Evolutionary conservation across 2,888 invertebrate species (phyloP), one percentile per base, ranked within the genome.

Genomic region (Elegia similella): DNA sequence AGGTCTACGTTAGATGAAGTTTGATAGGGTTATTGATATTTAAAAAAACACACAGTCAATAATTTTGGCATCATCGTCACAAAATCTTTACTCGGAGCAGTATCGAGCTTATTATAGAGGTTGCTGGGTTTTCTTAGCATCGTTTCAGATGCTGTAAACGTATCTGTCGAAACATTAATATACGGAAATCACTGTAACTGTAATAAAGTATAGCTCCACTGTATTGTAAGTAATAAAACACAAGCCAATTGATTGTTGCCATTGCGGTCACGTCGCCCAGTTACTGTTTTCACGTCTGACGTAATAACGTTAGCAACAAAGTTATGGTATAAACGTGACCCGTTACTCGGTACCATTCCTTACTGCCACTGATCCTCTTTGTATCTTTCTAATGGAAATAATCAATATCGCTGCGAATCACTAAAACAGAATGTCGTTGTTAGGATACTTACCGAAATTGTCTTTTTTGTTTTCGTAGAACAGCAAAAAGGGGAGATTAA

Each of bases 281-380:
- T 90, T 87, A 88, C 88, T 88, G 86, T 90, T 89, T 90, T 88
- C 88, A 86, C 86, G 86, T 85, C 87, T 87, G 82, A 88, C 81
- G 87, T 89, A 88, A 89, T 88, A 86, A 87, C 84, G 86, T 87
- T 87, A 88, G 80, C 81, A 83, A 84, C 83, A 83, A 88, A 90
- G 85, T 89, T 89, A 89, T 87, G 86, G 79, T 82, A 76, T 69
- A 80, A 69, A 86, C 90, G 88, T 89, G 89, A 85, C 84, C 73
- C 72, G 81, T 80, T 83, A 78, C 73, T 75, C 72, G 72, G 73
- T 72, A 66, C 68, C 69, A 75, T 76, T 73, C 72, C 76, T 75
- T 77, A 62, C 60, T 60, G 60, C 59, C 63, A 61, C 60, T 68
- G 65, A 68, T 72, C 66, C 63, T 71, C 65, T 72, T 68, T 66